Base-by-base conservation (phyloP, 2,797 vertebrate species). In the Chrysocyon brachyurus region DNA sequence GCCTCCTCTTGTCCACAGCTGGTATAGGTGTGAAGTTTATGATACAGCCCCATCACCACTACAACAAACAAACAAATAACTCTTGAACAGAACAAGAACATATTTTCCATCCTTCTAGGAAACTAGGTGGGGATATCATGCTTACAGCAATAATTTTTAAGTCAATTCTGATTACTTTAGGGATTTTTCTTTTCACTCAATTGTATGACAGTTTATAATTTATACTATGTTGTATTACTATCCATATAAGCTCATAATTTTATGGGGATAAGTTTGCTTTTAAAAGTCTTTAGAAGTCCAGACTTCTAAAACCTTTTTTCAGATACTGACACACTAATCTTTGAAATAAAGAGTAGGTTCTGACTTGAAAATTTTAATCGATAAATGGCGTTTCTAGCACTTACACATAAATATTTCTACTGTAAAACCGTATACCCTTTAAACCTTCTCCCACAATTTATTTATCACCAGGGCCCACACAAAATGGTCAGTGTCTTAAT, bases 401-500 rank as follows among this genome's bases (percentile, higher is more conserved):
- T 59, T 59, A 86, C 3, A 87, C 26, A 77, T 1, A 15, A 59
- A 79, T 52, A 59, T 81, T 90, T 86, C 66, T 94, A 68, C 73
- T 93, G 36, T 72, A 84, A 84, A 90, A 87, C 70, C 91, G 52
- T 59, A 94, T 82, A 94, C 91, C 91, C 56, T 95, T 63, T 70
- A 96, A 98, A 92, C 79, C 26, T 28, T 78, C 90, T 95, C 22
- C 57, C 63, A 52, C 3, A 54, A 92, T 90, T 85, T 63, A 81
- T 21, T 95, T 93, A 97, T 98, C 97, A 99, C 84, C 87, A 97
- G 98, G 98, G 98, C 28, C 64, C 68, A 96, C 72, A 75, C 92
- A 92, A 90, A 98, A 94, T 0, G 24, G 63, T 93, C 95, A 98
- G 98, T 97, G 93, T 98, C 97, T 98, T 96, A 98, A 98, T 98